Conservation (phyloP, 2,888 invertebrate species). For the Amphipoea lucens region DNA sequence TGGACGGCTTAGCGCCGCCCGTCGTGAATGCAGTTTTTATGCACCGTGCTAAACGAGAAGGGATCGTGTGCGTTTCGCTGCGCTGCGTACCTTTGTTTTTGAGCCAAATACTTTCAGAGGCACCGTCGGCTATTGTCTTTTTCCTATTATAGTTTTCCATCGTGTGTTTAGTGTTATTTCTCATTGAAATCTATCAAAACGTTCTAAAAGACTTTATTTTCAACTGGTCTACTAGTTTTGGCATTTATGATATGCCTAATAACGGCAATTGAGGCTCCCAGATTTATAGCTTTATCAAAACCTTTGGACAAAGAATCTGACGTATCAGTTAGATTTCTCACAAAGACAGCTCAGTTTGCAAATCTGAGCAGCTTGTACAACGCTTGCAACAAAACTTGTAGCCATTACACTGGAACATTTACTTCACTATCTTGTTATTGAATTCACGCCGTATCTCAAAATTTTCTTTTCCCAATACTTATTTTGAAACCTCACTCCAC, state of each 20-base stretch:
- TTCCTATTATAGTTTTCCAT: conserved; percentile 1
- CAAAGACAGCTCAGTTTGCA: not conserved
- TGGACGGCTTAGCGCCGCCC: conserved; percentile 72
- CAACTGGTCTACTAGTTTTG: not conserved
- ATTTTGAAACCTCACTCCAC: conserved; percentile 65
- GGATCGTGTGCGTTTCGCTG: conserved; percentile 46
- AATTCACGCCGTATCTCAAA: conserved; percentile 62
- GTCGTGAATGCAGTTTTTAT: conserved; percentile 84
- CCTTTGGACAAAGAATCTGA: not conserved
- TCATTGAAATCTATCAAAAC: not conserved
- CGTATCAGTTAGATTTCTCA: not conserved
- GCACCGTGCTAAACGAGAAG: conserved; percentile 79
- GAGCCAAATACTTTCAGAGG: conserved; percentile 17
- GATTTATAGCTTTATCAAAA: not conserved
- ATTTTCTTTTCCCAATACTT: conserved; percentile 57
- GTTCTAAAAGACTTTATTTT: not conserved
- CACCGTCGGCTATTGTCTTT: not conserved
- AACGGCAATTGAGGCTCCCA: too few species aligned
- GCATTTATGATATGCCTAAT: not conserved
- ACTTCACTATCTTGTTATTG: conserved; percentile 35
- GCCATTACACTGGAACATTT: not conserved
- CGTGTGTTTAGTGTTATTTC: not conserved
- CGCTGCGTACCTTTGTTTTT: conserved; percentile 38
- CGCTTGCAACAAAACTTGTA: not conserved
- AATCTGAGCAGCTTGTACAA: not conserved